These are phyloP conservation scores for Tenthredo livida DNA, from an alignment of 2,888 invertebrate species.

Conservation along the genomic window DNA sequence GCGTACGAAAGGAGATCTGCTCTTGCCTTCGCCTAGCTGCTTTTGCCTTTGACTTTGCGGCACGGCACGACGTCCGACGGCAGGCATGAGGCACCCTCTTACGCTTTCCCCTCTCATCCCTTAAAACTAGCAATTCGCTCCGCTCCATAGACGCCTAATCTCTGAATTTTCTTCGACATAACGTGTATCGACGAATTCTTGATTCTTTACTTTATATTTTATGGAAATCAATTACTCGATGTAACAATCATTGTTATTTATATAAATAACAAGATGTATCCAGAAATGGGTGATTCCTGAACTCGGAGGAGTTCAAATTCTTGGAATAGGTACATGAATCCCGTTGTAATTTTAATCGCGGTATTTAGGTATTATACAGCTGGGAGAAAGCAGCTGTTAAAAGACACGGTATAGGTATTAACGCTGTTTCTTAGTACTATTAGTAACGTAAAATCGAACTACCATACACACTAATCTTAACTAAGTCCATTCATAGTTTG, in stretches of 20 bases:
- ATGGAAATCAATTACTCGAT: no score
- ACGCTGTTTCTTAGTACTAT: background rate
- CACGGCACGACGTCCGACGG: conserved; percentile 43
- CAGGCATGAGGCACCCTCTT: background rate
- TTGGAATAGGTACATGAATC: background rate
- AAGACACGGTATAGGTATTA: conserved; percentile 8
- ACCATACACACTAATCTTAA: conserved; percentile 9
- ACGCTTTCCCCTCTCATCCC: background rate
- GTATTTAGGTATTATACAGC: background rate
- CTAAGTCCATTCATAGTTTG: background rate
- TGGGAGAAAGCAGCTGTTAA: conserved; percentile 9
- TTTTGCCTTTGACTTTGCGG: conserved; percentile 34
- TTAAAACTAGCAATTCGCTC: background rate
- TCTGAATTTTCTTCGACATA: background rate
- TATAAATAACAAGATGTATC: background rate
- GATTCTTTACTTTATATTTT: no score
- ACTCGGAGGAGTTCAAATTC: background rate
- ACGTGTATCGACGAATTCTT: background rate
- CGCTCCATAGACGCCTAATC: background rate
- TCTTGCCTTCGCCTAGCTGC: conserved; percentile 57
- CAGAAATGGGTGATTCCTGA: background rate
- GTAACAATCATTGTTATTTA: no score
- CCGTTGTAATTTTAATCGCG: conserved; percentile 29
- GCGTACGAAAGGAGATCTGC: conserved; percentile 65
- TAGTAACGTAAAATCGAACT: background rate